Percentiles rank a stretch among this genome's conserved stretches.
Conservation (phyloP, 2,113 vertebrate species). For the Phrynosoma platyrhinos region DNA sequence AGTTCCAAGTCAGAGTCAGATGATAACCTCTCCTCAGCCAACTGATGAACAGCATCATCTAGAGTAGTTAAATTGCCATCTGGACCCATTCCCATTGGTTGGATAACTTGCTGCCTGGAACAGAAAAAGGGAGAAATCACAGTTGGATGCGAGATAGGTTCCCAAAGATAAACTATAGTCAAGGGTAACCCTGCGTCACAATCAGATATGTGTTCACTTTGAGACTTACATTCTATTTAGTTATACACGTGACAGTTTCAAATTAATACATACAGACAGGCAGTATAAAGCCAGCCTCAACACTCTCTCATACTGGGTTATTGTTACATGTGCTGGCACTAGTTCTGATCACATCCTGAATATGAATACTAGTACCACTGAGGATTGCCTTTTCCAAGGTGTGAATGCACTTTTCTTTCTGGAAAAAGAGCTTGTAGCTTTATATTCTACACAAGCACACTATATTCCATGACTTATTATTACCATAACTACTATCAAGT, state of each 20-base stretch:
- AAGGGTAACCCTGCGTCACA: not conserved
- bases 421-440: not conserved
- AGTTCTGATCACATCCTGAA: not conserved
- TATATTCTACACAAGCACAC: not conserved
- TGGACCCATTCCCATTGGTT: conserved; percentile 89
- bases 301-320: not conserved
- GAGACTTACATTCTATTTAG: not conserved
- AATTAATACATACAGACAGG: not conserved
- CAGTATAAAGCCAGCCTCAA: not conserved
- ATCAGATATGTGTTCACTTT: not conserved
- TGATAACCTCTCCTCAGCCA: conserved; percentile 76
- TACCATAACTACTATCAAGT: not conserved
- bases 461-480: not conserved
- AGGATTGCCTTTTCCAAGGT: too few species aligned
- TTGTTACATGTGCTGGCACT: not conserved
- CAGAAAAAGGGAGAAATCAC: not conserved
- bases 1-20: conserved; percentile 80
- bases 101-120: conserved; percentile 86
- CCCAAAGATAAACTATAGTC: not conserved
- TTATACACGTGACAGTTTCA: not conserved
- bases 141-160: not conserved
- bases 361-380: too few species aligned
- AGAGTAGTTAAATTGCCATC: conserved; percentile 87
- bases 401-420: too few species aligned
- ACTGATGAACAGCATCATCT: conserved; percentile 76